These are phyloP conservation scores for Sebastes diploproa DNA, from an alignment of 2,797 vertebrate species.

Conservation along the genomic window DNA sequence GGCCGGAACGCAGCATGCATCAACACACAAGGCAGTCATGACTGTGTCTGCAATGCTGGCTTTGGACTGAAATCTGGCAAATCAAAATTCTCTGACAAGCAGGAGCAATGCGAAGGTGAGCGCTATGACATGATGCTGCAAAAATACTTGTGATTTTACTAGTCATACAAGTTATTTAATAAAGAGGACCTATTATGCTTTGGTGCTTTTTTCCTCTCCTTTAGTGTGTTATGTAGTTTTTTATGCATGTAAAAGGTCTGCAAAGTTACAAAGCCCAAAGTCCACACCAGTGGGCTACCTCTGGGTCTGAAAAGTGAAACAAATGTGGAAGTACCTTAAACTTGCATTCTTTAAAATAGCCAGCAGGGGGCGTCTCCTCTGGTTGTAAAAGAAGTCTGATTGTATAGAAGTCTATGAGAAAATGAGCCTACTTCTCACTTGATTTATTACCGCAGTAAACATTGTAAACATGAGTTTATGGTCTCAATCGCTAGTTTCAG, in stretches of 20 bases:
- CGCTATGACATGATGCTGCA: background rate
- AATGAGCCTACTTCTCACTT: too few relatives aligned
- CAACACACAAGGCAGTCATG: conserved; percentile 56
- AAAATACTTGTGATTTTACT: background rate
- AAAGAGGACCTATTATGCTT: background rate
- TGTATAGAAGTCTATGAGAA: too few relatives aligned
- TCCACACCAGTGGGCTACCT: too few relatives aligned
- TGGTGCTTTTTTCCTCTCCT: background rate
- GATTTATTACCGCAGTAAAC: too few relatives aligned
- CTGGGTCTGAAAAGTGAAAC: too few relatives aligned
- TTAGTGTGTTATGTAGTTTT: background rate
- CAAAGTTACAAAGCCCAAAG: too few relatives aligned
- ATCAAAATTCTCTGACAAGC: background rate
- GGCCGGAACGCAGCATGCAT: conserved; percentile 41
- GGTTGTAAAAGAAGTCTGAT: too few relatives aligned
- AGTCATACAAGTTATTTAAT: background rate
- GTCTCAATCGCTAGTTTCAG: too few relatives aligned
- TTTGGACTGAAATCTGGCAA: conserved; percentile 54
- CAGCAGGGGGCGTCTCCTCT: too few relatives aligned
- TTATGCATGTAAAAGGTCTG: background rate
- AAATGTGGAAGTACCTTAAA: too few relatives aligned
- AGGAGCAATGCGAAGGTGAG: conserved; percentile 62
- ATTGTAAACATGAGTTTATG: too few relatives aligned
- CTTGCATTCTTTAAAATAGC: too few relatives aligned
- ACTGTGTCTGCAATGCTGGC: conserved; percentile 63